Evolutionary conservation across 2,797 vertebrate genomes (phyloP), one percentile per base, ranked within the genome.

Genomic region (Acanthurus leucopareius): DNA sequence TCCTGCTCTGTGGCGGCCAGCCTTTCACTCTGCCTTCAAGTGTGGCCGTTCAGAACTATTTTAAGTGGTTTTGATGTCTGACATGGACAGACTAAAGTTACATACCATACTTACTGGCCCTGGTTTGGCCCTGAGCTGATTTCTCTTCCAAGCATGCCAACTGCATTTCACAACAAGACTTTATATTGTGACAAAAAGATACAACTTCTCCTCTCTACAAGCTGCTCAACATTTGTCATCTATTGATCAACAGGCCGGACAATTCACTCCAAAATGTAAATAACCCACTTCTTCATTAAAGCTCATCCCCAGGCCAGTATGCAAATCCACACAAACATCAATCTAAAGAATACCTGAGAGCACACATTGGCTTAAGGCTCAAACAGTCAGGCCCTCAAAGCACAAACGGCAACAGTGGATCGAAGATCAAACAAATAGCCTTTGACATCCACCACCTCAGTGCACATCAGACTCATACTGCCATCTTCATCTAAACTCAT

Each of bases 321-420:
- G 86, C 77, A 93, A 92, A 93, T 91, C 61, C 32, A 76, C 81
- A 82, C 86, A 91, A 92, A 92, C 77, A 86, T 38, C 51, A 59
- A 77, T 45, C 70, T 61, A 82, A 83, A 88, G 75, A 84, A 73
- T 64, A 73, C 48, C 82, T 86, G 75, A 73, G 67, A 59, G 68
- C 68, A 38, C 86, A 74, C 68, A 82, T 81, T 22, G 35, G 62
- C 84, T 77, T 65, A 68, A 79, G 77, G 69, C 69, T 73, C 75
- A 66, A 84, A 90, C 71, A 75, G 67, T 56, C 51, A 51, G 74
- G 54, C 73, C 76, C 80, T 84, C 68, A 77, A 84, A 89, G 79
- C 81, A 53, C 75, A 91, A 92, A 88, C 14, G 63, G 73, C 85
- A 90, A 82, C 83, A 90, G 85, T 25, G 53, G 72, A 83, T 86